Base-by-base conservation (phyloP, 2,797 vertebrate species). In the Enteromius afrohamiltoni region DNA sequence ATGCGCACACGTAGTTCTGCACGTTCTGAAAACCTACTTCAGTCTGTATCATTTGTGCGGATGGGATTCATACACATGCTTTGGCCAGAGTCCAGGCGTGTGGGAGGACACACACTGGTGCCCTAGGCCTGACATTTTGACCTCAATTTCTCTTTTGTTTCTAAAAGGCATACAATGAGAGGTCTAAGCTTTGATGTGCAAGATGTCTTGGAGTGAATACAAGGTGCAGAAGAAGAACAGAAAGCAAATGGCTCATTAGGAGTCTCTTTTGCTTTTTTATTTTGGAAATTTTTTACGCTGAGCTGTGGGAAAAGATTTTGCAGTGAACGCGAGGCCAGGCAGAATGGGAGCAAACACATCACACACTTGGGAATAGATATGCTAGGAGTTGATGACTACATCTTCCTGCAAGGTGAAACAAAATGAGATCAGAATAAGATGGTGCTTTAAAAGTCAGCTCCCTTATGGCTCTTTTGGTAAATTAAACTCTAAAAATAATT, bases 141-240 rank as follows among this genome's bases (percentile, higher is more conserved):
- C 79, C 91, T 89, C 83, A 79, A 79, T 85, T 87, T 81, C 79
- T 80, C 29, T 89, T 90, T 89, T 51, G 88, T 88, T 88, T 91
- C 91, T 89, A 87, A 86, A 91, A 88, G 83, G 86, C 87, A 82
- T 89, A 89, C 91, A 93, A 90, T 90, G 87, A 88, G 71, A 76
- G 64, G 26, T 83, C 80, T 84, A 85, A 64, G 58, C 90, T 93
- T 94, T 93, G 90, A 94, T 92, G 91, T 93, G 89, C 87, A 91
- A 90, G 90, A 89, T 92, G 89, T 91, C 88, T 92, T 88, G 77
- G 90, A 87, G 82, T 64, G 84, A 85, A 90, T 87, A 83, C 86
- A 89, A 90, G 81, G 84, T 85, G 49, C 42, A 29, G 79, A 80
- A 67, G 55, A 67, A 89, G 42, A 62, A 83, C 79, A 73, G 86